Evolutionary conservation across 2,888 invertebrate genomes (phyloP).

Genomic region (Sturmia bella): DNA sequence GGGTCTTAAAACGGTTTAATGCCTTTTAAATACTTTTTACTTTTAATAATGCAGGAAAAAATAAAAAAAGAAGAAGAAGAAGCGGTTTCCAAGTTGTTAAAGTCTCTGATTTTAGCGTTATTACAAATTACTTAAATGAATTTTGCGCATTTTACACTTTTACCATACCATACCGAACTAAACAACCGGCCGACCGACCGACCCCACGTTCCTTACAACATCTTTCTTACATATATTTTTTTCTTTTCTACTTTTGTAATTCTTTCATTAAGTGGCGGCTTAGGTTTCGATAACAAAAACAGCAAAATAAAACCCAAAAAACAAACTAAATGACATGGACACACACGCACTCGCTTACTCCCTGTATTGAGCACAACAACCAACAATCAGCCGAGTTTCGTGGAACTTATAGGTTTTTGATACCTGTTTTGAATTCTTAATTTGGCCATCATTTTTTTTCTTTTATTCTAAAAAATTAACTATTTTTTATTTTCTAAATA

Average conservation of each 20-base stretch:
- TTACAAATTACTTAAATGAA: conserved; percentile 67
- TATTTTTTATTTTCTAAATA: conserved; percentile 56
- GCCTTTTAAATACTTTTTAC: conserved; percentile 50
- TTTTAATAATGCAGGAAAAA: background rate
- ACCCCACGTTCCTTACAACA: conserved; percentile 42
- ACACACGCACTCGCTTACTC: conserved; percentile 28
- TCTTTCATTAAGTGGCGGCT: conserved; percentile 68
- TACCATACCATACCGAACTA: background rate
- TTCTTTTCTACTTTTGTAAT: conserved; percentile 48
- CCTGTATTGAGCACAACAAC: conserved; percentile 24
- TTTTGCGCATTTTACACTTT: conserved; percentile 64
- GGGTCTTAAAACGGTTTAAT: conserved; percentile 62
- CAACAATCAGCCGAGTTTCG: conserved; percentile 62
- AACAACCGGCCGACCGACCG: background rate
- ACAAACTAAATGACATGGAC: conserved; percentile 36
- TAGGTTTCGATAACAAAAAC: conserved; percentile 62
- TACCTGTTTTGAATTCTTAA: conserved; percentile 69
- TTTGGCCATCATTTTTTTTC: conserved; percentile 63
- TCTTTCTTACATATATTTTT: conserved; percentile 39
- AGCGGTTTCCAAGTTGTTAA: conserved; percentile 16
- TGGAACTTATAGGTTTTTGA: conserved; percentile 69
- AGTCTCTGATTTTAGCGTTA: conserved; percentile 55
- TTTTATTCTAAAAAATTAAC: conserved; percentile 40
- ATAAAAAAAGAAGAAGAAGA: conserved; percentile 6
- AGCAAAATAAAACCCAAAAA: conserved; percentile 20